A percentile compares a stretch with the other conserved stretches of the same genome.
Evolutionary conservation across 1,140 invertebrate genomes (phyloP).

Genomic region (Heliconius melpomene): DNA sequence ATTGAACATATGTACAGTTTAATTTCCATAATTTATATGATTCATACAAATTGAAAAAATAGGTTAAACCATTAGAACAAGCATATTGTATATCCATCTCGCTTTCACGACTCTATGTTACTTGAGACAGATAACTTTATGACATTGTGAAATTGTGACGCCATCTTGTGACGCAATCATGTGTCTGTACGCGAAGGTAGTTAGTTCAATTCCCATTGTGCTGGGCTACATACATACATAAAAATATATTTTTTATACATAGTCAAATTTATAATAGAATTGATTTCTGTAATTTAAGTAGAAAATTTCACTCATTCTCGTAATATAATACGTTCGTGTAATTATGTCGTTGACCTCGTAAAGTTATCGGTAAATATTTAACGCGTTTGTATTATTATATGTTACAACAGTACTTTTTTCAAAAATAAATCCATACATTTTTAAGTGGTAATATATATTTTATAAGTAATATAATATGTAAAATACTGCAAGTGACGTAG

Average conservation of each 20-base stretch:
- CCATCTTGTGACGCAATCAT: background rate
- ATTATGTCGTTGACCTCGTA: constrained; percentile 27
- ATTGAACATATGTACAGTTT: too few species aligned
- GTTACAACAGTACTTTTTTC: constrained; percentile 16
- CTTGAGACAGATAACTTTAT: background rate
- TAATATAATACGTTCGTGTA: constrained; percentile 17
- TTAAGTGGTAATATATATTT: background rate
- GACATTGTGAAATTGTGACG: background rate
- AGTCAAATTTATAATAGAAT: background rate
- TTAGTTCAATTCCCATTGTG: too few species aligned
- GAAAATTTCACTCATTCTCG: background rate
- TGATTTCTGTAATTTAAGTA: background rate
- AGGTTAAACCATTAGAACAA: background rate
- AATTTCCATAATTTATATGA: too few species aligned
- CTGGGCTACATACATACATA: background rate
- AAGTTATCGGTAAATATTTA: constrained; percentile 27
- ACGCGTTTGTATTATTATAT: constrained; percentile 20
- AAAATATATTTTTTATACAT: background rate
- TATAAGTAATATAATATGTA: background rate
- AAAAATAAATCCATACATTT: background rate
- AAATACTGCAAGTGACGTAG: background rate
- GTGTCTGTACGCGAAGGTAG: too few species aligned
- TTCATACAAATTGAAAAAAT: background rate
- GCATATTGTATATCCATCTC: background rate
- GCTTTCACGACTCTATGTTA: background rate